Evolutionary conservation across 2,888 invertebrate genomes (phyloP), one percentile per base, ranked within the genome.

Genomic region (Sipha maydis): DNA sequence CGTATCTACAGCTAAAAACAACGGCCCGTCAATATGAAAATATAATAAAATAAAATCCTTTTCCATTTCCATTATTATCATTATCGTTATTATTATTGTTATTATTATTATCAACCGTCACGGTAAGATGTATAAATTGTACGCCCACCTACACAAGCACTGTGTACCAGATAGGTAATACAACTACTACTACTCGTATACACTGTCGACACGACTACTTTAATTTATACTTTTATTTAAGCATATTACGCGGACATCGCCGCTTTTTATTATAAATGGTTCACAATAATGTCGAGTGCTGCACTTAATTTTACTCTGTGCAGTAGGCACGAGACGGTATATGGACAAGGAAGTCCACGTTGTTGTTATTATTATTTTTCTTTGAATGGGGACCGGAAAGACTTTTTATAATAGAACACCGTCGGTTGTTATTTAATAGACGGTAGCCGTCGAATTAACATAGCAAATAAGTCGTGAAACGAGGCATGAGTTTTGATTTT

Each of bases 331-430:
- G 71, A 28, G 31, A 71, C n/a, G 11, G 67, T 67, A 61, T 48
- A 25, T 61, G 25, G 21, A 67, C 71, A n/a, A 28, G 71, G 28
- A 71, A 71, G 71, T 31, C 14, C 14, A 28, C 61, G 61, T 38
- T 34, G 21, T 31, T n/a, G 34, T 80, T 80, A n/a, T 61, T 34
- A n/a, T 80, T 80, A 79, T 38, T 38, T n/a, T 61, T 78, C 71
- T 31, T 28, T 17, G 71, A 31, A 71, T 31, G 28, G 48, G 4
- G 71, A 71, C 71, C 71, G 71, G 71, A 71, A 71, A 71, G 71
- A 17, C 1, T 17, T 71, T 71, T 71, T 31, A 71, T 71, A 28
- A 71, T 71, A 17, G 71, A 71, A 71, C 28, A 31, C 28, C 3
- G 71, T 28, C 71, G 71, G 38, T 79, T 38, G 9, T 80, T 56